Evolutionary conservation across 2,888 invertebrate genomes (phyloP).

Genomic region (Myopa tessellatipennis): DNA sequence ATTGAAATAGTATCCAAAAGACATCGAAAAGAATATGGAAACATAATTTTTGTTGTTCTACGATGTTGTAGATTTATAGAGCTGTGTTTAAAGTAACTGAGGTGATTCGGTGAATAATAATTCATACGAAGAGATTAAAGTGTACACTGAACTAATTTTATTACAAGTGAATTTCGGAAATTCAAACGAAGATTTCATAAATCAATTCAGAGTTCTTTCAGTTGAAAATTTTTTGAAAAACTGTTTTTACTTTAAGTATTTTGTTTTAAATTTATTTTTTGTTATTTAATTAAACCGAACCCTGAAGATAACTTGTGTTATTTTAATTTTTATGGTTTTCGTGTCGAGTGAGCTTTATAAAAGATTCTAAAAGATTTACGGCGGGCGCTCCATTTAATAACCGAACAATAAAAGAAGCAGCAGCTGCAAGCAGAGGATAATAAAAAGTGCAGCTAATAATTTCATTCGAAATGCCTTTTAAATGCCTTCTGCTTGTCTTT

Average conservation of each 20-base stretch:
- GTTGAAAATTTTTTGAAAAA: too few species aligned
- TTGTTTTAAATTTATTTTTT: neutral
- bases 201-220: too few species aligned
- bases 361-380: neutral
- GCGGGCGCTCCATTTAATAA: conserved; percentile 23
- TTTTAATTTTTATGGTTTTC: conserved; percentile 32
- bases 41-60: too few species aligned
- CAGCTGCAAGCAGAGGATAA: neutral
- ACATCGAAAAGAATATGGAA: too few species aligned
- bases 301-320: neutral
- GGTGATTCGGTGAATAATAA: too few species aligned
- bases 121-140: too few species aligned
- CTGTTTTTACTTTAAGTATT: neutral
- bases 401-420: conserved; percentile 13
- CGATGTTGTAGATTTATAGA: too few species aligned
- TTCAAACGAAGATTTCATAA: too few species aligned
- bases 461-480: neutral
- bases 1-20: too few species aligned
- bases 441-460: neutral
- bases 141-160: too few species aligned
- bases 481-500: conserved; percentile 21
- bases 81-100: too few species aligned
- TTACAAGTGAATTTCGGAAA: too few species aligned
- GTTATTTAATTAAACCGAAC: conserved; percentile 8
- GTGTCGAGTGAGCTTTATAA: conserved; percentile 5